Evolutionary conservation across 2,113 vertebrate genomes (phyloP), one percentile per base, ranked within the genome.

Genomic region (Toxotes chatareus): DNA sequence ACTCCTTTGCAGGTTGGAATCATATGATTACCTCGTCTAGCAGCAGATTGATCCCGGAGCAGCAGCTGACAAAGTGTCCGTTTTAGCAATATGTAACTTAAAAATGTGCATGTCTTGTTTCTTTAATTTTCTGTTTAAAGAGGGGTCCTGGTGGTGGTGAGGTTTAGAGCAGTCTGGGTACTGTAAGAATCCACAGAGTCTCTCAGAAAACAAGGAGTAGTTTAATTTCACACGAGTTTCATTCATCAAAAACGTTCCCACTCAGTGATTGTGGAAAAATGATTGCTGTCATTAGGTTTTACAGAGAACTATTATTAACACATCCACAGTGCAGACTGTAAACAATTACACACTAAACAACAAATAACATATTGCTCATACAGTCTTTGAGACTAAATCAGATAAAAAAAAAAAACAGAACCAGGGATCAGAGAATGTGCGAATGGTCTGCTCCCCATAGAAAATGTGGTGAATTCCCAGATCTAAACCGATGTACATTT

Each of bases 21-120:
- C 12, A 63, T 66, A 59, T 42, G 73, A 75, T 63, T 57, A 80
- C 82, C 38, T 72, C 7, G 36, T 62, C 63, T 1, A 19, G 53
- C 71, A 38, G 65, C 56, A 80, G 56, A 76, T 79, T 65, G 68
- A 75, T 73, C 69, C 72, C 60, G 38, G 38, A 49, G 31, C 72
- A 6, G 55, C 40, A 47, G 40, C 57, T 64, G 63, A 31, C 61
- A 53, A 59, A 60, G 42, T 5, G 23, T 1, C 71, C 0, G 14
- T 62, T 81, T 76, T 32, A 64, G 16, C 34, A 69, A 69, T 57
- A 55, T 55, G 46, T 62, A 60, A 36, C n/a, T 71, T 60, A 27
- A 27, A 27, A 27, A 27, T 27, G 27, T 27, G 27, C 27, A 27
- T 27, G 27, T 27, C 27, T 57, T 14, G 32, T 44, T 34, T 71